Base-by-base conservation (phyloP, 2,113 vertebrate genomes). In the Apteryx owenii region DNA sequence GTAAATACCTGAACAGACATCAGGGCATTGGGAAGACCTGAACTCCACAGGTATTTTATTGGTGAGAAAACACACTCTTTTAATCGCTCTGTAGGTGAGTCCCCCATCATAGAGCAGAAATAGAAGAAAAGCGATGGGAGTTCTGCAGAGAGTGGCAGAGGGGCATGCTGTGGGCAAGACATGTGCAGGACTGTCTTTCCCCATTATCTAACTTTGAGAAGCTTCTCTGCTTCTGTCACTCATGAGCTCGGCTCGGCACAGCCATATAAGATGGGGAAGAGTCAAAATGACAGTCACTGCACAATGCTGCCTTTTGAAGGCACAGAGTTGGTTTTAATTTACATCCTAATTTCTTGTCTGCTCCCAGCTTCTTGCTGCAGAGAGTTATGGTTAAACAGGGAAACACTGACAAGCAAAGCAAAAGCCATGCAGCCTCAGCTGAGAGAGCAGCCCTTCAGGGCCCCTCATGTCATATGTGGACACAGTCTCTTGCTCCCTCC, bases 21-120 rank as follows among this genome's bases (percentile, higher is more conserved):
- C 42, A 16, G 28, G 38, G 56, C 36, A 29, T 26, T 69, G 31
- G 40, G 81, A 40, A 82, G 44, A 22, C 28, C 8, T 15, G 31
- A 19, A 71, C 0, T 1, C 29, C 38, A 20, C 77, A 38, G 53
- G 12, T 5, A 0, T 75, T 48, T 29, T 36, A 48, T 4, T 53
- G 31, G 23, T 22, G 40, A 75, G 19, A 81, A 90, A 66, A 1
- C 29, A 28, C 15, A 44, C 8, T 12, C 48, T 61, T 78, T 51
- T 46, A 21, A 1, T 53, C 54, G 4, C 58, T 9, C 11, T 23
- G 14, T 0, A 64, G 23, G 64, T 46, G 8, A 87, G 78, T 84
- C 38, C 28, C 40, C 42, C 42, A n/a, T 16, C 78, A 72, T 26
- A 44, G 68, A 86, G 72, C 46, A 76, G 69, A 64, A 85, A 66